Evolutionary conservation across 2,797 vertebrate genomes (phyloP), one percentile per base, ranked within the genome.

Genomic region (Eupleurogrammus muticus): DNA sequence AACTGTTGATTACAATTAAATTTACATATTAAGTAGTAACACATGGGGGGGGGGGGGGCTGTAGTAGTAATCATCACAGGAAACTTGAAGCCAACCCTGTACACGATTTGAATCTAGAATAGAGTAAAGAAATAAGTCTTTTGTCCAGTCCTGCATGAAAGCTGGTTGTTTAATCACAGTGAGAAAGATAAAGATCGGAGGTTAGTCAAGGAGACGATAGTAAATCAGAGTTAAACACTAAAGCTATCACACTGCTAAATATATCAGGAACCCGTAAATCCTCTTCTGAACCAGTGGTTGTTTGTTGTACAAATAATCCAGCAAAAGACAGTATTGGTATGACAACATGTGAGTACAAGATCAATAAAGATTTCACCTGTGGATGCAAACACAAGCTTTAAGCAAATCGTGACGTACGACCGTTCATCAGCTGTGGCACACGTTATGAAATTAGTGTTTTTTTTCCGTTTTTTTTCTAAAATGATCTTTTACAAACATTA

Each of bases 401-500:
- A 81, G 11, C 89, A 88, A 88, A 92, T 76, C 36, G 10, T 16
- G 73, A 75, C 5, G 68, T 55, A 66, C 66, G 53, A 36, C 72
- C 59, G 57, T 44, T 68, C 59, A 49, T 54, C 68, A 23, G 5
- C 73, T 60, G 71, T 14, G 28, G 66, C 54, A 35, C 70, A 66
- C 68, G 5, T 73, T 76, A 77, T 3, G 62, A 78, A 77, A 79
- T 44, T 44, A 44, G 3, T 44, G 40, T 17, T 16, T 14, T 8
- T 40, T 40, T 40, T 48, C 13, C 40, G 50, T 53, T 36, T 54
- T 46, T 4, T 60, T 52, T 76, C 79, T 57, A 79, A 88, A 86
- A 79, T 21, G 10, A 77, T 63, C 20, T 67, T 70, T 87, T 89
- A 89, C 74, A 92, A 91, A 92, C 55, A 50, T 89, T 84, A 84